These are phyloP conservation scores for Mesodorylaimus sp. DNA, from an alignment of 2,888 invertebrate species.

Conservation along the genomic window DNA sequence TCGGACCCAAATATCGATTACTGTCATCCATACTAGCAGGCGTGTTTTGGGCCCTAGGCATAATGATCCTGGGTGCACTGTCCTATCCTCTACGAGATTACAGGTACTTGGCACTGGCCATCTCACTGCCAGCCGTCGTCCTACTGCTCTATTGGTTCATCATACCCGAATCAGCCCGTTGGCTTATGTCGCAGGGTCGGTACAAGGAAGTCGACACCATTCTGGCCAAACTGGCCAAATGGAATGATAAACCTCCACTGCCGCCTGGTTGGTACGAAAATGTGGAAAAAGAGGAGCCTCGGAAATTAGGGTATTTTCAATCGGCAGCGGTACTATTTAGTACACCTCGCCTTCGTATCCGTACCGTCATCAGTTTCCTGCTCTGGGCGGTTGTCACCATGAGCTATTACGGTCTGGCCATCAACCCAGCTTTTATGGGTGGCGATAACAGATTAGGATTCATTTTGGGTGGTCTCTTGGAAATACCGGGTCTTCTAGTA, in stretches of 20 bases:
- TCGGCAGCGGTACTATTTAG: not conserved
- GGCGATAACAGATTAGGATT: slow-evolving; percentile 66
- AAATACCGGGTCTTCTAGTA: slow-evolving; percentile 31
- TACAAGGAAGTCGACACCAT: slow-evolving; percentile 24
- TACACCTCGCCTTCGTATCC: no score
- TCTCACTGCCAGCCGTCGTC: not conserved
- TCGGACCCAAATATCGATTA: no score
- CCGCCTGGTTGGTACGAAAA: slow-evolving; percentile 24
- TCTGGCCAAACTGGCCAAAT: slow-evolving; percentile 21
- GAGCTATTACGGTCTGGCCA: slow-evolving; percentile 70
- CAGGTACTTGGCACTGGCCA: no score
- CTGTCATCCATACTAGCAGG: no score
- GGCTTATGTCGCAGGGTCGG: slow-evolving; percentile 23
- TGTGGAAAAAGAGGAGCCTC: slow-evolving; percentile 12
- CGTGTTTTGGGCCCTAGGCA: no score
- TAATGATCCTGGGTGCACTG: no score
- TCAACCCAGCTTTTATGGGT: slow-evolving; percentile 57
- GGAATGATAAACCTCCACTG: slow-evolving; percentile 12
- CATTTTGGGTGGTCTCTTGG: slow-evolving; percentile 49
- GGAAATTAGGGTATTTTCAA: not conserved
- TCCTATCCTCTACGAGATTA: no score
- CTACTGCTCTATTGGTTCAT: slow-evolving; percentile 14
- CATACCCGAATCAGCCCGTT: slow-evolving; percentile 24
- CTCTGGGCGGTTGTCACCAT: slow-evolving; percentile 55
- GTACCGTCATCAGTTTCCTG: not conserved